Percentiles rank a stretch among this genome's conserved stretches.
These are phyloP conservation scores for Champsocephalus esox DNA, from an alignment of 2,797 vertebrate genomes.

Conservation along the genomic window DNA sequence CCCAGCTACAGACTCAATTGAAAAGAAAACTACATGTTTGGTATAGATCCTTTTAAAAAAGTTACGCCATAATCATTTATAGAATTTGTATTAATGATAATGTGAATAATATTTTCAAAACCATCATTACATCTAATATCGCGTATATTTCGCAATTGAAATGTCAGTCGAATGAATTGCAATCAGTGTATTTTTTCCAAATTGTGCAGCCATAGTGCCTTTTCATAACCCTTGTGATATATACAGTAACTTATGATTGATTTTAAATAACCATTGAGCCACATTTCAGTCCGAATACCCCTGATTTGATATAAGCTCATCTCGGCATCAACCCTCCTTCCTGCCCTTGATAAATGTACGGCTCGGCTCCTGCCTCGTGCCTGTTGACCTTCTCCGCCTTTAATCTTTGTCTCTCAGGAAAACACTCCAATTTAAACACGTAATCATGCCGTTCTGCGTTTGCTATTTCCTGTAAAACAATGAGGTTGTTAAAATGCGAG, in stretches of 20 bases:
- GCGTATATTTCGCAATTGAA: too few species aligned
- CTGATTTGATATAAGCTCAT: conserved; percentile 4
- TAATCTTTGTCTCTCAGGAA: conserved; percentile 36
- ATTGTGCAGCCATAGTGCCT: too few species aligned
- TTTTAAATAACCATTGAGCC: background rate
- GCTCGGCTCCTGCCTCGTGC: conserved; percentile 16
- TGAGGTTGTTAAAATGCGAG: conserved; percentile 38
- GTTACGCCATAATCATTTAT: too few species aligned
- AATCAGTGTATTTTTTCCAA: too few species aligned
- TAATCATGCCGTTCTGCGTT: background rate
- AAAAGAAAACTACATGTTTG: too few species aligned
- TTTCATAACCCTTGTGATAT: background rate
- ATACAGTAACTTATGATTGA: background rate
- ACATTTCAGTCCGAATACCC: background rate
- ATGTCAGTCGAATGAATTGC: too few species aligned
- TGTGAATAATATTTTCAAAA: too few species aligned
- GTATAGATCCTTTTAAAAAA: too few species aligned
- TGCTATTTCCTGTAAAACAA: conserved; percentile 45
- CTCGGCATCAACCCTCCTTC: conserved; percentile 33
- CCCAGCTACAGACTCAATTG: too few species aligned
- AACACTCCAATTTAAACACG: conserved; percentile 19
- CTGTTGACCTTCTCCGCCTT: conserved; percentile 37
- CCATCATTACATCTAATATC: too few species aligned
- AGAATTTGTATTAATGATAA: too few species aligned
- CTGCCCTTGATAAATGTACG: conserved; percentile 21